These are phyloP conservation scores for Thryonomys swinderianus DNA, from an alignment of 2,113 vertebrate genomes.

Conservation along the genomic window DNA sequence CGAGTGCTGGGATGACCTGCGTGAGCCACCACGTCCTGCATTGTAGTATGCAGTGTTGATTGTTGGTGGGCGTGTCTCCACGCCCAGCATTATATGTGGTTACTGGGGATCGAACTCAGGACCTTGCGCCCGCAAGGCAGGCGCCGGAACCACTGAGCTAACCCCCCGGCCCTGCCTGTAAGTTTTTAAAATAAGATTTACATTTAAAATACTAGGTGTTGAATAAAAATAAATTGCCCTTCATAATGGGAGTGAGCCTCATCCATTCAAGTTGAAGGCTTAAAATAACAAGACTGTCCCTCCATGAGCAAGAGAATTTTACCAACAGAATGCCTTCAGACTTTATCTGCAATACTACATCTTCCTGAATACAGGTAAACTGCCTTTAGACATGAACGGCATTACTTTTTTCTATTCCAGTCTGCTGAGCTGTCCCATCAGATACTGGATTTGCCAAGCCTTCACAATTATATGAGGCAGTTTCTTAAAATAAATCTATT, in stretches of 20 bases:
- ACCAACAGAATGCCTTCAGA: not conserved
- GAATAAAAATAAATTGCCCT: not conserved
- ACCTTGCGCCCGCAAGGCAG: too few relatives aligned
- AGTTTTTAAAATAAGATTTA: constrained; percentile 1
- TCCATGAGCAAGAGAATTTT: not conserved
- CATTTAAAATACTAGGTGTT: not conserved
- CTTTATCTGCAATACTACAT: not conserved
- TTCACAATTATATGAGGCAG: not conserved
- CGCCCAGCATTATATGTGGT: too few relatives aligned
- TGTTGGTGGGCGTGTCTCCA: too few relatives aligned
- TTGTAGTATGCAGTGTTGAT: too few relatives aligned
- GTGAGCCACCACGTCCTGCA: too few relatives aligned
- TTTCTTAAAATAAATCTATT: not conserved
- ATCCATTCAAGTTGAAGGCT: not conserved
- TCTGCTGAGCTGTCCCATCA: not conserved
- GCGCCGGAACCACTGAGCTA: too few relatives aligned
- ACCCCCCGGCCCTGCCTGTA: too few relatives aligned
- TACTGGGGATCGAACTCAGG: too few relatives aligned
- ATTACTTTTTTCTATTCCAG: not conserved
- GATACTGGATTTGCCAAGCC: not conserved
- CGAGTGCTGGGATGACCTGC: too few relatives aligned
- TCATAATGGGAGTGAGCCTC: not conserved
- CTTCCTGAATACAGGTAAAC: not conserved
- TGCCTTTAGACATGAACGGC: not conserved
- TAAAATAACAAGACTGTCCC: not conserved